Evolutionary conservation across 2,797 vertebrate genomes (phyloP).

Genomic region (Enteromius mattozi): DNA sequence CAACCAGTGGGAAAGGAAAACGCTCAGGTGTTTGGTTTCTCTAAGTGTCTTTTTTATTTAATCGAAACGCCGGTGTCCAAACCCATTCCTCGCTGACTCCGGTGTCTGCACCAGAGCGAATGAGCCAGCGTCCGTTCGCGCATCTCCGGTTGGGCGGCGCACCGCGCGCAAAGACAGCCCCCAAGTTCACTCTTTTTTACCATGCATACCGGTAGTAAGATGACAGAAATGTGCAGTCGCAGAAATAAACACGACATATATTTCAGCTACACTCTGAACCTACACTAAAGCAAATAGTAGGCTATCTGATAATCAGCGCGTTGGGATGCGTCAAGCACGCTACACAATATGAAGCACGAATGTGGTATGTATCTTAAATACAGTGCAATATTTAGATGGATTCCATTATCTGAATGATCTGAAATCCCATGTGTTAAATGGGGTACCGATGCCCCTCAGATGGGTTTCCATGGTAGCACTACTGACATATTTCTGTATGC

Average conservation of each 20-base stretch:
- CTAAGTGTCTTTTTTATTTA: background rate
- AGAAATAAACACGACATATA: background rate
- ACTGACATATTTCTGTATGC: slow-evolving; percentile 40
- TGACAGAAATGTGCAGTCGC: background rate
- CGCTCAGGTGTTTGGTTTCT: slow-evolving; percentile 5
- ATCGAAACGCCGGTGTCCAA: slow-evolving; percentile 4
- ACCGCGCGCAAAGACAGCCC: slow-evolving; percentile 50
- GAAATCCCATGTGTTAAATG: background rate
- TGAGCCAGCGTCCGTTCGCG: slow-evolving; percentile 47
- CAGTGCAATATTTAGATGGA: background rate
- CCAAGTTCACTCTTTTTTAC: slow-evolving; percentile 36
- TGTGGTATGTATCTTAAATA: background rate
- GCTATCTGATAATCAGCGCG: background rate
- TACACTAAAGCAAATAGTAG: background rate
- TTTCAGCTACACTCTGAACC: background rate
- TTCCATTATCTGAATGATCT: background rate
- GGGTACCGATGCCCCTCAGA: slow-evolving; percentile 1
- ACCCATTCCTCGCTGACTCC: slow-evolving; percentile 8
- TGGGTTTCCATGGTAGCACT: slow-evolving; percentile 58
- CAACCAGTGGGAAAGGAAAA: background rate
- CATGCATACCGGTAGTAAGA: slow-evolving; percentile 27
- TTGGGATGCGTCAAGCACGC: background rate
- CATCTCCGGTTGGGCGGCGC: slow-evolving; percentile 54
- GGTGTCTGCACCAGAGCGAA: slow-evolving; percentile 51
- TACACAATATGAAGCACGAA: background rate